Evolutionary conservation across 2,797 vertebrate species (phyloP).

Genomic region (Oreochromis grahami): DNA sequence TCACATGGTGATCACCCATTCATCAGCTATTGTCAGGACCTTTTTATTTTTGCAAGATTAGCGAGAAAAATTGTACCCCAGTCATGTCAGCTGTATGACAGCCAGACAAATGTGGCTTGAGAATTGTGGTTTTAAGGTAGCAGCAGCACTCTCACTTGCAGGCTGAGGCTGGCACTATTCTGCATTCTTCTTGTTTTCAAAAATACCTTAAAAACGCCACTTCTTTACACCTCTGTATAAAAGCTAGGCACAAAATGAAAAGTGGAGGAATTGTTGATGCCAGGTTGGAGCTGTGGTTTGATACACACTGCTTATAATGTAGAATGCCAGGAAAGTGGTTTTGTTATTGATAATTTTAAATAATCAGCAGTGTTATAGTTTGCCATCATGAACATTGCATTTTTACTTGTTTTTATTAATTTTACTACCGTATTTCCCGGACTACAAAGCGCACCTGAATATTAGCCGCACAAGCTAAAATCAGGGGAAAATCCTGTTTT

Average conservation of each 20-base stretch:
- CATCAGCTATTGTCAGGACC: constrained; percentile 33
- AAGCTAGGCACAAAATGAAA: background rate
- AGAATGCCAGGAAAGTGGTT: background rate
- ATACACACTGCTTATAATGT: background rate
- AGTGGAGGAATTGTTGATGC: background rate
- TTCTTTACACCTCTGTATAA: background rate
- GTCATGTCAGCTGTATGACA: constrained; percentile 5
- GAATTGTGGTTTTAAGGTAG: background rate
- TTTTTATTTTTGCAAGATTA: constrained; percentile 22
- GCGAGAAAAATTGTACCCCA: constrained; percentile 13
- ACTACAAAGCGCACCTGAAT: too few species aligned
- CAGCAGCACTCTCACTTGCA: background rate
- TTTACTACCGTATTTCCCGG: too few species aligned
- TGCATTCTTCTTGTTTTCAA: background rate
- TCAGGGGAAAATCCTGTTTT: too few species aligned
- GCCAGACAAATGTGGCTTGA: background rate
- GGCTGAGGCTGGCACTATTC: background rate
- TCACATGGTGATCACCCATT: constrained; percentile 52
- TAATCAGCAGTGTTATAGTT: background rate
- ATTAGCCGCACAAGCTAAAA: too few species aligned
- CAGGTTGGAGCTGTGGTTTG: background rate
- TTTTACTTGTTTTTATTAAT: background rate
- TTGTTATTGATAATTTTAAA: background rate
- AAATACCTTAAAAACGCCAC: background rate
- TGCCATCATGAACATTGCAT: background rate